Evolutionary conservation across 2,888 invertebrate genomes (phyloP), one percentile per base, ranked within the genome.

Genomic region (Melinaea menophilus): DNA sequence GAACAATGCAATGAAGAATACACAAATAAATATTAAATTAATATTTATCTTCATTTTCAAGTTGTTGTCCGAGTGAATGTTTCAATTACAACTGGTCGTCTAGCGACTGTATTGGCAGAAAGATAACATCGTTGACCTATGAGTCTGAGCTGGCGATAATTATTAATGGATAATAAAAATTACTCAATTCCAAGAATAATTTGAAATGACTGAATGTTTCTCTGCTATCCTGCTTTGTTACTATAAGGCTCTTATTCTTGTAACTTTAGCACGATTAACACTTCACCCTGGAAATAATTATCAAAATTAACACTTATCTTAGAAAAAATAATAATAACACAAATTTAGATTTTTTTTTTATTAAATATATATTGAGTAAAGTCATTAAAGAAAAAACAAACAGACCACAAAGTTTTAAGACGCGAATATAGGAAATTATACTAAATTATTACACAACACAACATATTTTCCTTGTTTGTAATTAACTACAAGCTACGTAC

Each of bases 61-160:
- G 62, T 58, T 61, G 58, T 67, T 55, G 11, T 55, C 58, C 45
- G 37, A 33, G 35, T 56, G 56, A 22, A 57, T 33, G 55, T 34
- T 45, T 63, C 34, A 61, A 11, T 56, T 48, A 54, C 56, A 61
- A 65, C 61, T 65, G 61, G 56, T 54, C 37, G 59, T 41, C 5
- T 41, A 56, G 47, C 59, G 35, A n/a, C 51, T 56, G 22, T 56
- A 13, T 55, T 48, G n/a, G 41, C 46, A 33, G 13, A 22, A 58
- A 56, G 66, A 65, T 65, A 69, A 60, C 63, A 22, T 41, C 1
- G 47, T 37, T 67, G 63, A 67, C 67, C 66, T 62, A 11, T 62
- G 47, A 47, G 63, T 59, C 55, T 55, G 33, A 31, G 51, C 9
- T 31, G 31, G 31, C 22, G 48, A 48, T 5, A 22, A 48, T 48